Evolutionary conservation across 2,113 vertebrate species (phyloP), one percentile per base, ranked within the genome.

Genomic region (Madoqua kirkii): DNA sequence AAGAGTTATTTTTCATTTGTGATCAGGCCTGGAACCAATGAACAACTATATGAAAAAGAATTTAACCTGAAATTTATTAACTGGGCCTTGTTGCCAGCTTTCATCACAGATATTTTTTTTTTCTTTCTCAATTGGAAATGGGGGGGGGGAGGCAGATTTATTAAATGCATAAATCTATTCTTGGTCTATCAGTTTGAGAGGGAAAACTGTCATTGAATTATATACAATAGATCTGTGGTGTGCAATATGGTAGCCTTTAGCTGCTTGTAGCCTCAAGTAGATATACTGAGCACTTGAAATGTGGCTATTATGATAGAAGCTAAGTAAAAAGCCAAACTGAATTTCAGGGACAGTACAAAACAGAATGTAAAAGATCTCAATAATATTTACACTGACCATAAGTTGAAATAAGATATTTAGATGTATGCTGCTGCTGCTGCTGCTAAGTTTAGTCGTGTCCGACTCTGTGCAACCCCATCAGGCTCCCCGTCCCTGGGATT

Each of bases 1-100:
- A 93, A 93, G 78, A 52, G 78, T 96, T 79, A 95, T 98, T 97
- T 98, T 93, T 96, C 81, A 90, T 36, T 48, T 23, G 48, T 79
- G 88, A 62, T 81, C 45, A 64, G 67, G 92, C 40, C 82, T 95
- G 86, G 78, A 91, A 92, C 78, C 33, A 91, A 92, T 50, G 21
- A 94, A 74, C 76, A 92, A 74, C 83, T 55, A 76, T 21, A 33
- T 40, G 33, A 91, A 87, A 82, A 91, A 84, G 31, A 97, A 71
- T 86, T 94, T 96, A 83, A 87, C 43, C 45, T 96, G 31, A 16
- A 88, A 48, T 94, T 96, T 93, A 93, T 64, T 79, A 97, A 85
- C 17, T 57, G 50, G 90, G 33, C 3, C 25, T 50, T 95, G 89
- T 93, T 43, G 43, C 48, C 57, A 40, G 14, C n/a, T 96, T 93